Evolutionary conservation across 2,797 vertebrate genomes (phyloP).

Genomic region (Onychomys torridus): DNA sequence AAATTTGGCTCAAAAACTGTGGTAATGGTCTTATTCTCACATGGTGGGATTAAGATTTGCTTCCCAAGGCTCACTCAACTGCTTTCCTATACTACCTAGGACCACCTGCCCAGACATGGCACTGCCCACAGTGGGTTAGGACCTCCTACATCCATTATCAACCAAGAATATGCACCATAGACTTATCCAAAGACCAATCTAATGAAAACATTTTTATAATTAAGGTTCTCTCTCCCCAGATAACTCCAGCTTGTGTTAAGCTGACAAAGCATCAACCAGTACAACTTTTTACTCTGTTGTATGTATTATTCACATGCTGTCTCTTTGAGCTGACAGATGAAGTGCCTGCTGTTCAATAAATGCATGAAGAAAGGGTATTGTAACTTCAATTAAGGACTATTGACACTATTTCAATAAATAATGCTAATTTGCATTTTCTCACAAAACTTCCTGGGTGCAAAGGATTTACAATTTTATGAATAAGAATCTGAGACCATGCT

Average conservation of each 20-base stretch:
- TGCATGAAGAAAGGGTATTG: neutral
- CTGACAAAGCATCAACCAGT: neutral
- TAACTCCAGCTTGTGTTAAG: neutral
- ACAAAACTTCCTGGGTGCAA: neutral
- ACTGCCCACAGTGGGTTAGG: neutral
- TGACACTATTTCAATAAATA: conserved; percentile 6
- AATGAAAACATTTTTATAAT: neutral
- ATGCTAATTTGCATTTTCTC: neutral
- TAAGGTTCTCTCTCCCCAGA: neutral
- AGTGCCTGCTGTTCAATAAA: neutral
- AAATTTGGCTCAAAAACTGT: neutral
- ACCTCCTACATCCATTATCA: neutral
- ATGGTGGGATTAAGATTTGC: neutral
- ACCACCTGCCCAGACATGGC: neutral
- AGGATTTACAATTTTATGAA: conserved; percentile 1
- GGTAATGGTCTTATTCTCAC: neutral
- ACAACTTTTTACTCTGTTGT: neutral
- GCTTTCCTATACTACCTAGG: neutral
- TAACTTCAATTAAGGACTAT: neutral
- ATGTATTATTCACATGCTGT: neutral
- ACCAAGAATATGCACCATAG: neutral
- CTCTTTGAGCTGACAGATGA: neutral
- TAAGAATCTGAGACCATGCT: neutral
- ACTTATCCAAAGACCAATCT: neutral
- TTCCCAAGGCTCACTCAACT: neutral